A percentile compares a stretch with the other conserved stretches of the same genome.
Evolutionary conservation across 2,888 invertebrate genomes (phyloP).

Genomic region (Folsomia candida): DNA sequence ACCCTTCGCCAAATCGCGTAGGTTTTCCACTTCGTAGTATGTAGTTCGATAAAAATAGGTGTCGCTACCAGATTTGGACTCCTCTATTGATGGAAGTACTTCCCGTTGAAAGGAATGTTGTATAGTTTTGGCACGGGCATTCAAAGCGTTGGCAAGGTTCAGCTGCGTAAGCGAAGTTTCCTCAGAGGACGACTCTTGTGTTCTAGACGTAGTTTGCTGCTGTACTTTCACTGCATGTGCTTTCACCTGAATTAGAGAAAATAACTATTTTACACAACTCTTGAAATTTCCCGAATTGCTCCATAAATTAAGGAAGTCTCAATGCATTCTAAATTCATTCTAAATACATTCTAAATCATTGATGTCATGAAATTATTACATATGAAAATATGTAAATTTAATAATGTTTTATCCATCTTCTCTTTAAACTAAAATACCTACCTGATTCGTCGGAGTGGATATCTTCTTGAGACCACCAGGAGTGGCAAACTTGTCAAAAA

Average conservation of each 20-base stretch:
- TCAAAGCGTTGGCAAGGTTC: not conserved
- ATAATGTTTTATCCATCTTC: too few relatives aligned
- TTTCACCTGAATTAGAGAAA: too few relatives aligned
- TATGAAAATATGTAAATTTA: too few relatives aligned
- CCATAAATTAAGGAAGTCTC: too few relatives aligned
- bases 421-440: too few relatives aligned
- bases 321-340: too few relatives aligned
- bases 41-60: not conserved
- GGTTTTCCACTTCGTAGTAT: not conserved
- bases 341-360: too few relatives aligned
- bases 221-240: not conserved
- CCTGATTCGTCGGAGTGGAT: too few relatives aligned
- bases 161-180: not conserved
- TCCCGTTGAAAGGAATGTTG: not conserved
- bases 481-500: not conserved
- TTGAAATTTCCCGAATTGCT: too few relatives aligned
- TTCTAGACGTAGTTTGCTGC: not conserved
- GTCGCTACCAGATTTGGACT: not conserved
- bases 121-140: not conserved
- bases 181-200: not conserved
- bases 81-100: not conserved
- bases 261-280: too few relatives aligned
- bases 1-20: not conserved
- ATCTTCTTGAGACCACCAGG: not conserved
- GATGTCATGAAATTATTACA: too few relatives aligned